A percentile compares a stretch with the other conserved stretches of the same genome.
Conservation (phyloP, 1,140 invertebrate genomes). For the Heliothis subflexa region DNA sequence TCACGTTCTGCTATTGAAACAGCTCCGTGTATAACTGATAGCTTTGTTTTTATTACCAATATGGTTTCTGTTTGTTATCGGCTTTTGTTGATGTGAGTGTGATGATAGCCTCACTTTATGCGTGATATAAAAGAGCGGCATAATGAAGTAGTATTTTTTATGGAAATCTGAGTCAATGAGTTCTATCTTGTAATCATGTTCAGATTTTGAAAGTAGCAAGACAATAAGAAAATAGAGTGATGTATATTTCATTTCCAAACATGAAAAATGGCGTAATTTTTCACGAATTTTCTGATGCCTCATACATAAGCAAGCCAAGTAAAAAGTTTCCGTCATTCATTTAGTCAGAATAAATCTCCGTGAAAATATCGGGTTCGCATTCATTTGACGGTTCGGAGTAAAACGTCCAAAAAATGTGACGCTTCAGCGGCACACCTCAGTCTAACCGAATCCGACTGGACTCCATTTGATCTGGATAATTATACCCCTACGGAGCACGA, state of each 20-base stretch:
- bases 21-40: background rate
- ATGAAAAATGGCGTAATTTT: too few relatives aligned
- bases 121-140: too few relatives aligned
- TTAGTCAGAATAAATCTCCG: constrained; percentile 24
- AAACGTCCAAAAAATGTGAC: constrained; percentile 35
- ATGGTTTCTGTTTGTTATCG: background rate
- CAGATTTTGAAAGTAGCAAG: too few relatives aligned
- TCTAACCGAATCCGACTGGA: constrained; percentile 57
- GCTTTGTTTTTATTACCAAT: background rate
- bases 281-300: background rate
- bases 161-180: too few relatives aligned
- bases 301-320: background rate
- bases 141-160: too few relatives aligned
- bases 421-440: constrained; percentile 56
- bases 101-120: too few relatives aligned
- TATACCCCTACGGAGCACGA: constrained; percentile 53
- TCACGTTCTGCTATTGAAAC: constrained; percentile 26
- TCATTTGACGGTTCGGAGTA: constrained; percentile 26
- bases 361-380: constrained; percentile 20
- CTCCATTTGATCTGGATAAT: constrained; percentile 66
- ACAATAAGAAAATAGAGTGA: too few relatives aligned
- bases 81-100: too few relatives aligned
- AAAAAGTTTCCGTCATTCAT: background rate
- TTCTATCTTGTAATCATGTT: too few relatives aligned
- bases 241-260: too few relatives aligned